A percentile compares a stretch with the other conserved stretches of the same genome.
Conservation (phyloP, 2,888 invertebrate genomes). For the Agonopterix alstromeriana region DNA sequence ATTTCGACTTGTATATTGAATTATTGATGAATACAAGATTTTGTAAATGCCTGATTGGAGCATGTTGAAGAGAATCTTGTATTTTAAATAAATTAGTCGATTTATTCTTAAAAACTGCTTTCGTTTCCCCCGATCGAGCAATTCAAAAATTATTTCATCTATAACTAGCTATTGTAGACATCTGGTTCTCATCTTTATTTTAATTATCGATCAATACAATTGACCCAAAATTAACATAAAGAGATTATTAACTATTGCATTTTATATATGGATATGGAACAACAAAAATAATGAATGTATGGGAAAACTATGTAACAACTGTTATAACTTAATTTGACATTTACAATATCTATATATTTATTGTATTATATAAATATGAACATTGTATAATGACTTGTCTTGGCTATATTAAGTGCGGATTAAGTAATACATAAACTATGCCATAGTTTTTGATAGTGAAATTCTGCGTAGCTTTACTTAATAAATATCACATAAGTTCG, state of each 20-base stretch:
- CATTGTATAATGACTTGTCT: conserved; percentile 33
- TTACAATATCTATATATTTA: conserved; percentile 59
- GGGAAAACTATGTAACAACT: conserved; percentile 71
- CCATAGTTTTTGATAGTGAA: conserved; percentile 2
- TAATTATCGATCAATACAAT: conserved; percentile 4
- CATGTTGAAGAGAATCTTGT: background rate
- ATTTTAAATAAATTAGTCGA: conserved; percentile 31
- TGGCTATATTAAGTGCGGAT: conserved; percentile 17
- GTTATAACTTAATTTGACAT: conserved; percentile 63
- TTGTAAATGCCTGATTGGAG: too few relatives aligned
- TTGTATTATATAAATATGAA: conserved; percentile 16
- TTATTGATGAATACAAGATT: conserved; percentile 6
- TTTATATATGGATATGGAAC: conserved; percentile 68
- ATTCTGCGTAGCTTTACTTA: too few relatives aligned
- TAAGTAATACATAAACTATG: conserved; percentile 7
- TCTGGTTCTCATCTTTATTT: conserved; percentile 34
- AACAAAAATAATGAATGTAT: conserved; percentile 72
- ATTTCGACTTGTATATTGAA: conserved; percentile 50
- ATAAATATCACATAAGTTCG: background rate
- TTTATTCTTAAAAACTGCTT: conserved; percentile 47
- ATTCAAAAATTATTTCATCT: conserved; percentile 52
- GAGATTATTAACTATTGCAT: conserved; percentile 63
- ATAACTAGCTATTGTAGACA: conserved; percentile 64
- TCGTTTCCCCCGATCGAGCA: conserved; percentile 52
- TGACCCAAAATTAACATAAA: conserved; percentile 16